Percentiles rank a stretch among this genome's conserved stretches.
Evolutionary conservation across 2,797 vertebrate species (phyloP).

Genomic region (Micromesistius poutassou): DNA sequence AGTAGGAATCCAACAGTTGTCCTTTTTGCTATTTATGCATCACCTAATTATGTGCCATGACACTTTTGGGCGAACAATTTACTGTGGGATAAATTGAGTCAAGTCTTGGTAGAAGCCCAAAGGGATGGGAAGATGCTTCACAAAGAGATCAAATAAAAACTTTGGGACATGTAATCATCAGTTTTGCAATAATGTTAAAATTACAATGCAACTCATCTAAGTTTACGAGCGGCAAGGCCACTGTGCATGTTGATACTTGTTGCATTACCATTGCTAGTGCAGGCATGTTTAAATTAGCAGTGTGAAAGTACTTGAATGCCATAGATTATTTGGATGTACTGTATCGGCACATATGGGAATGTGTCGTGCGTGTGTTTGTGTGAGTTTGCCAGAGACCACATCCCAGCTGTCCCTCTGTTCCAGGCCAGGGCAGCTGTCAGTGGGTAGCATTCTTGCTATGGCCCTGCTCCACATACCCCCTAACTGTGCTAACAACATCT

Average conservation of each 20-base stretch:
- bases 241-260: constrained; percentile 13
- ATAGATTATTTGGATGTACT: neutral
- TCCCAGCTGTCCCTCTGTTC: constrained; percentile 44
- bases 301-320: constrained; percentile 22
- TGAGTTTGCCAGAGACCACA: constrained; percentile 29
- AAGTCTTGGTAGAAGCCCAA: constrained; percentile 25
- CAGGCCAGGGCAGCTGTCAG: constrained; percentile 57
- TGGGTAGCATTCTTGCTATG: constrained; percentile 27
- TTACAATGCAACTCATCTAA: constrained; percentile 24
- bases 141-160: constrained; percentile 8
- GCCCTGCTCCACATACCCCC: constrained; percentile 24
- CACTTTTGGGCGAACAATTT: constrained; percentile 45
- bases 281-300: constrained; percentile 19
- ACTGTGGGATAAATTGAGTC: constrained; percentile 18
- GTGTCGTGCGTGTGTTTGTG: constrained; percentile 27
- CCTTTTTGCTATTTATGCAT: constrained; percentile 21
- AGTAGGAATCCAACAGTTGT: constrained; percentile 5
- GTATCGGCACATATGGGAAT: constrained; percentile 8
- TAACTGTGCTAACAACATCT: constrained; percentile 36
- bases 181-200: constrained; percentile 30
- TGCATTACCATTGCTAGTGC: neutral
- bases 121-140: constrained; percentile 36
- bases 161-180: constrained; percentile 45
- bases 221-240: constrained; percentile 11
- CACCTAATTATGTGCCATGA: constrained; percentile 21